These are phyloP conservation scores for Pseudococcus jackbeardsleyi DNA, from an alignment of 2,888 invertebrate genomes.

Conservation along the genomic window DNA sequence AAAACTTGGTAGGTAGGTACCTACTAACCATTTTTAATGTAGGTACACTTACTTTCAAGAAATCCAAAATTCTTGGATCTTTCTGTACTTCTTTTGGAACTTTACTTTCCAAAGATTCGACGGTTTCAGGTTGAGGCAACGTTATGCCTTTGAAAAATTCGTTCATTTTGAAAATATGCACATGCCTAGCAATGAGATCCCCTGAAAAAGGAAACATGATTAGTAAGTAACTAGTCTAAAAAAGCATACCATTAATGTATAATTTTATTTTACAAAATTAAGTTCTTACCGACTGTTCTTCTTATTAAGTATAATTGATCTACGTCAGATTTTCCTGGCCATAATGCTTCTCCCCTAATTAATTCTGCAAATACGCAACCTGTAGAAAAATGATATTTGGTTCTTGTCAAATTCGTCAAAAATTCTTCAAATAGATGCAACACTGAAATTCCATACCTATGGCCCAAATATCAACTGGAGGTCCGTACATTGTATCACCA, in stretches of 20 bases:
- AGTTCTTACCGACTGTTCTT: slow-evolving; percentile 81
- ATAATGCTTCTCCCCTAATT: slow-evolving; percentile 90
- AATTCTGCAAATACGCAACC: slow-evolving; percentile 91
- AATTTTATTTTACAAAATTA: neutral
- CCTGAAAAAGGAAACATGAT: slow-evolving; percentile 71
- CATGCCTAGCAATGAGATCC: slow-evolving; percentile 92
- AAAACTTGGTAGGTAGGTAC: neutral
- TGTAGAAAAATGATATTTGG: slow-evolving; percentile 69
- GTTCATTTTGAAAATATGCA: slow-evolving; percentile 96
- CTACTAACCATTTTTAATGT: neutral
- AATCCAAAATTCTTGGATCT: slow-evolving; percentile 82
- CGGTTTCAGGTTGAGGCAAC: slow-evolving; percentile 89
- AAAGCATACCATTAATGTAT: too few species aligned
- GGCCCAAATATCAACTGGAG: slow-evolving; percentile 98
- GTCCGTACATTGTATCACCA: slow-evolving; percentile 93
- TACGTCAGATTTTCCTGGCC: slow-evolving; percentile 99
- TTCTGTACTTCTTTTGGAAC: slow-evolving; percentile 79
- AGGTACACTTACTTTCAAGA: slow-evolving; percentile 79
- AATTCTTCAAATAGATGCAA: neutral
- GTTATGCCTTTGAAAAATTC: slow-evolving; percentile 94
- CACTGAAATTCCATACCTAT: slow-evolving; percentile 76
- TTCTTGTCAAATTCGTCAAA: neutral
- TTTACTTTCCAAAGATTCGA: slow-evolving; percentile 88
- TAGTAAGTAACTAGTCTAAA: neutral
- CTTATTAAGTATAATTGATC: slow-evolving; percentile 97